Evolutionary conservation across 2,113 vertebrate species (phyloP).

Genomic region (Lycocorax pyrrhopterus): DNA sequence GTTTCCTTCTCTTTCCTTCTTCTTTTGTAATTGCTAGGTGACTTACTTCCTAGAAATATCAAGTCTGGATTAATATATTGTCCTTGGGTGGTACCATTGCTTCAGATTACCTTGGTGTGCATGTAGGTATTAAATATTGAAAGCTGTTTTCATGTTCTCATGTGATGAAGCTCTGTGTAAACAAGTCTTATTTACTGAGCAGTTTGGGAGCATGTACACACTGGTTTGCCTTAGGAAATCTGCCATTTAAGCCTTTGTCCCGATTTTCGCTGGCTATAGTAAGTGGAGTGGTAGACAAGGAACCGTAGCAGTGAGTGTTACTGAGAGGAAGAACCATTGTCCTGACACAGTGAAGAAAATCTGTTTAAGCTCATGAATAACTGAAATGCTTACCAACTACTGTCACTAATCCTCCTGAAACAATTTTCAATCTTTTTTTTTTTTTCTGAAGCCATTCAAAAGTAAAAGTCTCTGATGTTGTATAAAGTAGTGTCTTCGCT

Average conservation of each 20-base stretch:
- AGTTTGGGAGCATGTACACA: background rate
- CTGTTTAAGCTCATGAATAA: background rate
- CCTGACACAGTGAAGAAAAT: background rate
- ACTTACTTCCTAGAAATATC: background rate
- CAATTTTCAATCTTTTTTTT: background rate
- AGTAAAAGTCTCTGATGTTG: background rate
- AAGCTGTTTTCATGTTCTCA: constrained; percentile 21
- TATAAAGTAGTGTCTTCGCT: background rate
- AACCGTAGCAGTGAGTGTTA: background rate
- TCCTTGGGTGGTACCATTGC: background rate
- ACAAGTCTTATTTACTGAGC: background rate
- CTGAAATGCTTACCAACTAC: background rate
- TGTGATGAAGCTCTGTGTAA: background rate
- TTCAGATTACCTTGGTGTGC: background rate
- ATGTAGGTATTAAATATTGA: constrained; percentile 52
- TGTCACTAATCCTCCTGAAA: background rate
- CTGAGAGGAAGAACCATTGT: background rate
- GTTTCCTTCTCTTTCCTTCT: background rate
- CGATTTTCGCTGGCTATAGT: background rate
- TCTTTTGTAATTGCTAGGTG: background rate
- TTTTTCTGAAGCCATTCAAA: background rate
- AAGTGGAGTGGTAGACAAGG: background rate
- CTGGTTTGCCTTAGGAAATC: constrained; percentile 41
- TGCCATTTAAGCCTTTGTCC: constrained; percentile 9
- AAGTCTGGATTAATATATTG: constrained; percentile 8